phyloP scores from a whole-genome alignment of 2,888 invertebrate species.

The Pollenia labialis region DNA sequence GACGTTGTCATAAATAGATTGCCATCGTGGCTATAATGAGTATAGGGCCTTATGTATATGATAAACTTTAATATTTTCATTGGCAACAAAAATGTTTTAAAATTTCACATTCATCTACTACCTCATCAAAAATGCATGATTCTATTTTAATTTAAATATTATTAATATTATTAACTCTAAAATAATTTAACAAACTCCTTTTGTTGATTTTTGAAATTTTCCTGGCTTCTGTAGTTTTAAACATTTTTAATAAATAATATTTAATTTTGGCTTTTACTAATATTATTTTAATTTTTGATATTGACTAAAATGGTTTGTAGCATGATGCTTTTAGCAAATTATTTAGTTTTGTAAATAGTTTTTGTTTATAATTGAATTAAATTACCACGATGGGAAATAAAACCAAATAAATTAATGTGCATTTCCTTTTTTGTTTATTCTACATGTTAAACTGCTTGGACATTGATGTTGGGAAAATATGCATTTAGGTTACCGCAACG shows the following conservation, averaged over 20 bases:
- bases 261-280: slow-evolving; percentile 13
- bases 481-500: slow-evolving; percentile 94
- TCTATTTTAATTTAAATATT: slow-evolving; percentile 8
- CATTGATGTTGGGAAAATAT: neutral
- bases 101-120: no score
- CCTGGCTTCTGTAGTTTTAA: neutral
- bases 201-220: neutral
- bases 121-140: slow-evolving; percentile 20
- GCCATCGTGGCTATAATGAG: no score
- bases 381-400: neutral
- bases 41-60: no score
- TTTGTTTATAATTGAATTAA: slow-evolving; percentile 19
- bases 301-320: neutral
- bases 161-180: slow-evolving; percentile 13
- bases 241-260: neutral
- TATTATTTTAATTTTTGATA: neutral
- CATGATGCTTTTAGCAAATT: slow-evolving; percentile 26
- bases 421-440: slow-evolving; percentile 2
- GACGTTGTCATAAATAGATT: no score
- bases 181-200: neutral
- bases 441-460: slow-evolving; percentile 50
- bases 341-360: slow-evolving; percentile 31
- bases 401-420: slow-evolving; percentile 34
- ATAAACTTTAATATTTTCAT: no score
- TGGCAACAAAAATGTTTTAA: no score